Conservation (phyloP, 2,797 vertebrate species). For the Botia almorhae region DNA sequence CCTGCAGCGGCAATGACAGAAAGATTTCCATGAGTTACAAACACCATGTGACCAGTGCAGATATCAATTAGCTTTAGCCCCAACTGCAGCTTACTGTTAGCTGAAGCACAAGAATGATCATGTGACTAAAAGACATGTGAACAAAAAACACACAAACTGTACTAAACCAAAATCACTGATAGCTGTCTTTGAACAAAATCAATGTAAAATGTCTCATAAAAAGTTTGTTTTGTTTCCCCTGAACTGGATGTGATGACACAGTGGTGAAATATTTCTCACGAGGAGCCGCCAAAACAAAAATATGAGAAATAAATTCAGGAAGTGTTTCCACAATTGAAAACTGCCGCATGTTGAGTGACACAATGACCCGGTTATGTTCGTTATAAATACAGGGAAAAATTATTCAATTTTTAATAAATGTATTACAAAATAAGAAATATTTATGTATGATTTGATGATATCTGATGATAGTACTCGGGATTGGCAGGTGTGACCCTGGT, state of each 20-base stretch:
- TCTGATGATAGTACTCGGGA: not conserved
- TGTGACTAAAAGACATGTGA: not conserved
- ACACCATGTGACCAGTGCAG: not conserved
- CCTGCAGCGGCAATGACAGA: constrained; percentile 71
- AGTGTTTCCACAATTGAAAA: not conserved
- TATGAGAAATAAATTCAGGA: not conserved
- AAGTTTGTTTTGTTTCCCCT: not conserved
- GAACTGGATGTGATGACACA: not conserved
- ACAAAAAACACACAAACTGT: not conserved
- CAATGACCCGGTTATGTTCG: too few species aligned
- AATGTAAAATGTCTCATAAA: not conserved
- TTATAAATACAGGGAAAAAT: too few species aligned
- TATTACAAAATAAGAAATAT: not conserved
- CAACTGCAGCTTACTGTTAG: not conserved
- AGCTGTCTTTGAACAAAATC: too few species aligned
- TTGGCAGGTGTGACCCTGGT: not conserved
- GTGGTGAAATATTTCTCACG: not conserved
- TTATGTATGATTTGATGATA: not conserved
- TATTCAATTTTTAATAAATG: too few species aligned
- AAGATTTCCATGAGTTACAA: not conserved
- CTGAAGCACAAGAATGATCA: not conserved
- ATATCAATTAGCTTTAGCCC: not conserved
- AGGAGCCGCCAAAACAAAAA: not conserved
- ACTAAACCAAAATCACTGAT: not conserved
- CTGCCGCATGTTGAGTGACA: constrained; percentile 1